Conservation (phyloP, 1,140 invertebrate genomes). For the Fopius arisanus region DNA sequence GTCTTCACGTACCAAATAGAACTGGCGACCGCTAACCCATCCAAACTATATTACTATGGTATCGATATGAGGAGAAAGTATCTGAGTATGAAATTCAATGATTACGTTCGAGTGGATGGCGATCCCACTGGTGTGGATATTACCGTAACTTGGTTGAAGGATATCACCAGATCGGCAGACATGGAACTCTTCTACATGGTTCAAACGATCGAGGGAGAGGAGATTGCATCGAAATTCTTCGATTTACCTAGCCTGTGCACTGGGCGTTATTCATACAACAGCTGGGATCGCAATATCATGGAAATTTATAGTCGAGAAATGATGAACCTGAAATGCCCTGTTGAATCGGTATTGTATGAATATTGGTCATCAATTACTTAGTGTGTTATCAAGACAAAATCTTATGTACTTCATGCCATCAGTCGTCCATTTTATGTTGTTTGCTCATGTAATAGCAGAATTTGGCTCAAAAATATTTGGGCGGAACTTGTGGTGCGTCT, state of each 20-base stretch:
- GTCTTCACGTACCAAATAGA: not conserved
- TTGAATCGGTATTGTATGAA: constrained; percentile 9
- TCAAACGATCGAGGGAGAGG: constrained; percentile 14
- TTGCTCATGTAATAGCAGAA: no score
- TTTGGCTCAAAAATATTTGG: no score
- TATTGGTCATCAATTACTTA: not conserved
- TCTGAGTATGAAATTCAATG: constrained; percentile 25
- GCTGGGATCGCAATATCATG: constrained; percentile 27
- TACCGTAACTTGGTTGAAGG: constrained; percentile 18
- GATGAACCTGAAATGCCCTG: constrained; percentile 20
- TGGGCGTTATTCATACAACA: constrained; percentile 15
- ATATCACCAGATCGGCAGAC: constrained; percentile 13
- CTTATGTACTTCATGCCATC: not conserved
- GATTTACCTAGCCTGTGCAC: constrained; percentile 5
- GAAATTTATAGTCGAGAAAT: constrained; percentile 28
- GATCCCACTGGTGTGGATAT: constrained; percentile 20
- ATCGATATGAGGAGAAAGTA: constrained; percentile 20
- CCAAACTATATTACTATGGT: constrained; percentile 7
- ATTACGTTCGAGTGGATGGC: constrained; percentile 20
- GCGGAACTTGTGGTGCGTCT: not conserved
- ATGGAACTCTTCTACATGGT: constrained; percentile 27
- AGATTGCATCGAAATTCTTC: constrained; percentile 26
- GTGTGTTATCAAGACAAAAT: not conserved
- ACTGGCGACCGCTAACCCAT: not conserved
- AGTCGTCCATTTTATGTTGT: no score